Evolutionary conservation across 2,797 vertebrate genomes (phyloP).

Genomic region (Psittacula derbiana): DNA sequence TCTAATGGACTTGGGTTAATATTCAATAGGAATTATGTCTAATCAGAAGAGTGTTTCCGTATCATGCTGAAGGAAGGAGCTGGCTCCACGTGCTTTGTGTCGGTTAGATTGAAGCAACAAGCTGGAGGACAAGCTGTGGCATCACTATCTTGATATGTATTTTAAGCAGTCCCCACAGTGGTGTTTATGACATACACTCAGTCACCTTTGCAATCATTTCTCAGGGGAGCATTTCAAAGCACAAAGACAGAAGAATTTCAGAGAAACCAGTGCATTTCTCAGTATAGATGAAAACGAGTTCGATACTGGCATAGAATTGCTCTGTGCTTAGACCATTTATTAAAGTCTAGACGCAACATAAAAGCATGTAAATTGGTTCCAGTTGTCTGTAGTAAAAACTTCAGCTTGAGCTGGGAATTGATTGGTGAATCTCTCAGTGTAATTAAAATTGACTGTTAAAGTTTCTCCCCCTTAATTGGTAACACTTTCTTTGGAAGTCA

Average conservation of each 20-base stretch:
- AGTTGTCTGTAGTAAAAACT: constrained; percentile 82
- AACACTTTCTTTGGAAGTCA: constrained; percentile 81
- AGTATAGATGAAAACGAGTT: constrained; percentile 71
- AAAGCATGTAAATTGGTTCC: constrained; percentile 91
- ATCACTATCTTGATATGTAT: background rate
- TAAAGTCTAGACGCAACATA: constrained; percentile 99
- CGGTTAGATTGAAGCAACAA: background rate
- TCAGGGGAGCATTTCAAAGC: background rate
- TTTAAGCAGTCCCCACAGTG: background rate
- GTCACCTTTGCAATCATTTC: background rate
- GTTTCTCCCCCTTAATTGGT: constrained; percentile 80
- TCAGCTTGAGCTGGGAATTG: constrained; percentile 76
- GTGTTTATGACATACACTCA: background rate
- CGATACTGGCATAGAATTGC: constrained; percentile 79
- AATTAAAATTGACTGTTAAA: constrained; percentile 83
- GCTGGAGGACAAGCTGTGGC: background rate
- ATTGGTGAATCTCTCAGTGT: constrained; percentile 79
- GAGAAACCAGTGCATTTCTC: constrained; percentile 57
- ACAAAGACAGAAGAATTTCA: constrained; percentile 15
- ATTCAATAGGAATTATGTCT: background rate
- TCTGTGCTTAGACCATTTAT: constrained; percentile 88
- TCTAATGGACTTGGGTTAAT: background rate
- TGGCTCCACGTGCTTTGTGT: background rate
- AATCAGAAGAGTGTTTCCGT: background rate
- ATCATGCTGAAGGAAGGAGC: background rate